Evolutionary conservation across 2,888 invertebrate genomes (phyloP).

Genomic region (Drepana falcataria): DNA sequence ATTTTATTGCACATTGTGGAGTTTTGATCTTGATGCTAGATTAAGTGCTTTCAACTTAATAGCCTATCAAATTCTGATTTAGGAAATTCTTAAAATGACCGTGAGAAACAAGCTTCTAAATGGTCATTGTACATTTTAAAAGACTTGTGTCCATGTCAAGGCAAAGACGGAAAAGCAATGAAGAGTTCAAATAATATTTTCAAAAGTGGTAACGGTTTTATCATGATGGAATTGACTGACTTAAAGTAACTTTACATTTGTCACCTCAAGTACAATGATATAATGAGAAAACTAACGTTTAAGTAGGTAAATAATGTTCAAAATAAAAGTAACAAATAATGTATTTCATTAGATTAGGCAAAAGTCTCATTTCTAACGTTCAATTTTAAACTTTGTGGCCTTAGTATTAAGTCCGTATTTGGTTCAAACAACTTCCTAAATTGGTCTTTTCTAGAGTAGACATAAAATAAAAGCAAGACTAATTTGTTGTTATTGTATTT

Average conservation of each 20-base stretch:
- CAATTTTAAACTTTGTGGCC: background rate
- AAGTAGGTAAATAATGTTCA: constrained; percentile 7
- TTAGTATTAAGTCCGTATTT: background rate
- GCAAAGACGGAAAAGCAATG: too few relatives aligned
- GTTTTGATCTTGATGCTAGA: too few relatives aligned
- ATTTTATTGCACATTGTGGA: too few relatives aligned
- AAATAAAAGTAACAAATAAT: constrained; percentile 4
- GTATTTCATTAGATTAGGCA: background rate
- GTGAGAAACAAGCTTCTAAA: too few relatives aligned
- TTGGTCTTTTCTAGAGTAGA: background rate
- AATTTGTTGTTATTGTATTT: constrained; percentile 67
- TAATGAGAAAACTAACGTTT: background rate
- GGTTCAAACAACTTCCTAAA: background rate
- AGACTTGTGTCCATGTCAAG: too few relatives aligned
- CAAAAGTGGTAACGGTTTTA: too few relatives aligned
- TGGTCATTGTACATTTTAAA: too few relatives aligned
- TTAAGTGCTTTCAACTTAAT: too few relatives aligned
- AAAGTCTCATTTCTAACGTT: background rate
- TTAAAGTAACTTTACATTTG: background rate
- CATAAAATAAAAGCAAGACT: constrained; percentile 34
- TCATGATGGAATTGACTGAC: too few relatives aligned
- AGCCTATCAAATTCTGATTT: too few relatives aligned
- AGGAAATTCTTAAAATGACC: too few relatives aligned
- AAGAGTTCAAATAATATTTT: too few relatives aligned
- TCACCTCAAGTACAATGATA: background rate